phyloP scores from a whole-genome alignment of 2,797 vertebrate genomes.

The Phrynocephalus forsythii region DNA sequence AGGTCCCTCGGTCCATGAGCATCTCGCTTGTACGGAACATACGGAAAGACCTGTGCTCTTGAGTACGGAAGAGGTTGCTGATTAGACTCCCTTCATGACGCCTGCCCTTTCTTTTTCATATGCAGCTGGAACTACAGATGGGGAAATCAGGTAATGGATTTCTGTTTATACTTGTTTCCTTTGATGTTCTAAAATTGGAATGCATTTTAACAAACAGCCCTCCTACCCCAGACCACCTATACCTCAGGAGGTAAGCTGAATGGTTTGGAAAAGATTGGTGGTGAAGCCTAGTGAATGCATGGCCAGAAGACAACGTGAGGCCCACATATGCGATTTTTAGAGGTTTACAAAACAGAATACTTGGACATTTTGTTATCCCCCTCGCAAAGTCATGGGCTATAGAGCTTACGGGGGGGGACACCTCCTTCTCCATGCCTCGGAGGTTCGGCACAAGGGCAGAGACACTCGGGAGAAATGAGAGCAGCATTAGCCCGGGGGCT shows the following conservation, averaged over 20 bases:
- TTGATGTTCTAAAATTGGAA: neutral
- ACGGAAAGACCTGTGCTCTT: neutral
- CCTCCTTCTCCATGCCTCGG: neutral
- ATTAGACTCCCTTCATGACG: neutral
- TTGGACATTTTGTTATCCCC: neutral
- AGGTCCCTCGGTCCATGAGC: neutral
- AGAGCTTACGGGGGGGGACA: neutral
- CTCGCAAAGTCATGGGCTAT: neutral
- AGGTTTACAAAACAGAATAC: neutral
- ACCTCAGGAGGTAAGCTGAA: neutral
- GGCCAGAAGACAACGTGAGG: neutral
- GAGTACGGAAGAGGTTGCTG: neutral
- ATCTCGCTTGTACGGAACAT: neutral
- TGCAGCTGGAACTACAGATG: neutral
- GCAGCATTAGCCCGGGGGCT: neutral
- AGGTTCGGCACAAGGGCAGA: neutral
- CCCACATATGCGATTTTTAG: neutral
- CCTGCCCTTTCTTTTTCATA: no score
- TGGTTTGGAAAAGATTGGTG: neutral
- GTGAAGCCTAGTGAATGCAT: no score
- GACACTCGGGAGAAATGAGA: neutral
- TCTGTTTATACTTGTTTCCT: neutral
- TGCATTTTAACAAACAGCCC: neutral
- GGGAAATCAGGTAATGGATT: neutral
- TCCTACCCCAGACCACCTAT: neutral